A percentile compares a stretch with the other conserved stretches of the same genome.
Evolutionary conservation across 2,888 invertebrate genomes (phyloP).

Genomic region (Thecophora atra): DNA sequence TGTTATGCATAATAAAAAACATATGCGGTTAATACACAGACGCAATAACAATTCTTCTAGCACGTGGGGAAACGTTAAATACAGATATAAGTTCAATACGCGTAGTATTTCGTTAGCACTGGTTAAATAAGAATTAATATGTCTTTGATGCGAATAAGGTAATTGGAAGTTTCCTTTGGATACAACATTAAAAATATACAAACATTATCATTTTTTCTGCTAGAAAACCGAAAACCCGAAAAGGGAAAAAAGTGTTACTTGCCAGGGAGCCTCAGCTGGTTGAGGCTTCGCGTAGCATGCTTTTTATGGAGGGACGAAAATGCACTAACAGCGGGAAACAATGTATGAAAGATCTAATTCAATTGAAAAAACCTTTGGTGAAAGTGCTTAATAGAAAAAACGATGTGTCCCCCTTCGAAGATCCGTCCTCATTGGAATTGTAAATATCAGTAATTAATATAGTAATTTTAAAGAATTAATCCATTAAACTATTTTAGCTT

Average conservation of each 20-base stretch:
- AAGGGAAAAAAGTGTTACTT: slow-evolving; percentile 84
- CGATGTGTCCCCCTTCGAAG: slow-evolving; percentile 93
- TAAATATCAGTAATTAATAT: slow-evolving; percentile 63
- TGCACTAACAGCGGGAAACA: slow-evolving; percentile 76
- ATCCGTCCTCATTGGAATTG: slow-evolving; percentile 82
- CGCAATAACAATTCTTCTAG: not conserved
- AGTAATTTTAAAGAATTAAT: not conserved
- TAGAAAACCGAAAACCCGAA: slow-evolving; percentile 89
- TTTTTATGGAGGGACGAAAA: slow-evolving; percentile 88
- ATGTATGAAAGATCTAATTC: slow-evolving; percentile 85
- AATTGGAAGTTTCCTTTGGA: slow-evolving; percentile 11
- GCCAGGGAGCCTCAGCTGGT: slow-evolving; percentile 86
- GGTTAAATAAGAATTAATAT: too few relatives aligned
- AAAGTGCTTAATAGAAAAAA: slow-evolving; percentile 82
- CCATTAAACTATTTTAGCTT: slow-evolving; percentile 63
- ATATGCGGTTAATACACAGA: not conserved
- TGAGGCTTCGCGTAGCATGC: slow-evolving; percentile 85
- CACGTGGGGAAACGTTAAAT: too few relatives aligned
- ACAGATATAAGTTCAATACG: too few relatives aligned
- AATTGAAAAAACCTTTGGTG: slow-evolving; percentile 87
- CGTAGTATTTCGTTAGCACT: too few relatives aligned
- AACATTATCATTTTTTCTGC: too few relatives aligned
- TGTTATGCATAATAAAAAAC: not conserved
- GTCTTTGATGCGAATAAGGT: slow-evolving; percentile 64
- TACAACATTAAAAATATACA: not conserved